These are phyloP conservation scores for Osedax frankpressi DNA, from an alignment of 2,888 invertebrate genomes.

Conservation along the genomic window DNA sequence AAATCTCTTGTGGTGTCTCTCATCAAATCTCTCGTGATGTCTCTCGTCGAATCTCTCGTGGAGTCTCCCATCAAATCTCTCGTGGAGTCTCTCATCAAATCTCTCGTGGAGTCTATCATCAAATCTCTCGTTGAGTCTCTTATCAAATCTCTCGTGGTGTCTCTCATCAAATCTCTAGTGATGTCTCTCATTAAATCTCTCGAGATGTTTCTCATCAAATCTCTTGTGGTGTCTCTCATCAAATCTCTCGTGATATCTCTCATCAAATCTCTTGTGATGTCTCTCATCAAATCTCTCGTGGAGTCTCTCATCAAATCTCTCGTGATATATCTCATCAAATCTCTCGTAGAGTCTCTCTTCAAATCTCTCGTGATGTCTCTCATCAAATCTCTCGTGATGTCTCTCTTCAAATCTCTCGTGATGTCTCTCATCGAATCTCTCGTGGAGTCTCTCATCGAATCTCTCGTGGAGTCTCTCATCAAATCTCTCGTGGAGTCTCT, in stretches of 20 bases:
- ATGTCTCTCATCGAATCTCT: not conserved
- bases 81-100: not conserved
- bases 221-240: not conserved
- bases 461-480: not conserved
- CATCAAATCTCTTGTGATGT: not conserved
- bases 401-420: not conserved
- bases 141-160: not conserved
- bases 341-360: not conserved
- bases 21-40: not conserved
- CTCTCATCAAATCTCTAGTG: not conserved
- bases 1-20: not conserved
- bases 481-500: not conserved
- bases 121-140: not conserved
- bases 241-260: not conserved
- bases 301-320: not conserved
- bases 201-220: not conserved
- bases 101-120: not conserved
- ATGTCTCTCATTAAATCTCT: not conserved
- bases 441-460: not conserved
- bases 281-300: not conserved
- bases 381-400: not conserved
- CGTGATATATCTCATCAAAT: not conserved
- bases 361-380: not conserved
- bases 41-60: not conserved
- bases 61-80: not conserved